phyloP scores from a whole-genome alignment of 2,888 invertebrate genomes.

The Idaea straminata region DNA sequence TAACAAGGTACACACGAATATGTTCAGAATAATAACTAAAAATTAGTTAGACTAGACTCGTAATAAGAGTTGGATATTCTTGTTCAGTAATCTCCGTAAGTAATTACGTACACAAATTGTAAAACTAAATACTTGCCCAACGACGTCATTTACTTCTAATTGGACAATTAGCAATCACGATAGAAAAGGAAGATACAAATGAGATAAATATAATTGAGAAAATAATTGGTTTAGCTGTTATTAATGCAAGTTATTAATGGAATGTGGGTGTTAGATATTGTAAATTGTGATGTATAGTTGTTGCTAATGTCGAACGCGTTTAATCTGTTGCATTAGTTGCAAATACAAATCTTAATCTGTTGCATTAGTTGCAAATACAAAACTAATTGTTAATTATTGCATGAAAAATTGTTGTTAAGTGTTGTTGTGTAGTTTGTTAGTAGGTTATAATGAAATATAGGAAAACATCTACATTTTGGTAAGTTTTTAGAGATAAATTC shows the following conservation, averaged over 20 bases:
- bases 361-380: too few relatives aligned
- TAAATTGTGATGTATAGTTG: slow-evolving; percentile 53
- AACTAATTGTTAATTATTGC: too few relatives aligned
- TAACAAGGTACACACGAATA: too few relatives aligned
- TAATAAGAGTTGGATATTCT: too few relatives aligned
- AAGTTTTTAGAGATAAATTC: too few relatives aligned
- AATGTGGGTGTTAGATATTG: slow-evolving; percentile 34
- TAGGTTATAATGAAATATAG: too few relatives aligned
- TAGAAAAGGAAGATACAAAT: slow-evolving; percentile 16
- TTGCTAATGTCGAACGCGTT: slow-evolving; percentile 52
- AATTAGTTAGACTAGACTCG: too few relatives aligned
- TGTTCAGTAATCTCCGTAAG: too few relatives aligned
- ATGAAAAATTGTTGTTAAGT: too few relatives aligned
- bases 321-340: slow-evolving; percentile 63
- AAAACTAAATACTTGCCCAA: not conserved
- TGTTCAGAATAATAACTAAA: too few relatives aligned
- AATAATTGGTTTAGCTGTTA: slow-evolving; percentile 29
- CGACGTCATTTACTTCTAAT: not conserved
- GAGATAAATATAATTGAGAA: slow-evolving; percentile 21
- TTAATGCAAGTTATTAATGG: slow-evolving; percentile 39
- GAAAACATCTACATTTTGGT: too few relatives aligned
- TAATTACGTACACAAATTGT: not conserved
- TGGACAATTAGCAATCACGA: slow-evolving; percentile 1
- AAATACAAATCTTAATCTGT: slow-evolving; percentile 15
- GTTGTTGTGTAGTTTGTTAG: too few relatives aligned